Base-by-base conservation (phyloP, 2,113 vertebrate genomes). In the Halichoerus grypus region DNA sequence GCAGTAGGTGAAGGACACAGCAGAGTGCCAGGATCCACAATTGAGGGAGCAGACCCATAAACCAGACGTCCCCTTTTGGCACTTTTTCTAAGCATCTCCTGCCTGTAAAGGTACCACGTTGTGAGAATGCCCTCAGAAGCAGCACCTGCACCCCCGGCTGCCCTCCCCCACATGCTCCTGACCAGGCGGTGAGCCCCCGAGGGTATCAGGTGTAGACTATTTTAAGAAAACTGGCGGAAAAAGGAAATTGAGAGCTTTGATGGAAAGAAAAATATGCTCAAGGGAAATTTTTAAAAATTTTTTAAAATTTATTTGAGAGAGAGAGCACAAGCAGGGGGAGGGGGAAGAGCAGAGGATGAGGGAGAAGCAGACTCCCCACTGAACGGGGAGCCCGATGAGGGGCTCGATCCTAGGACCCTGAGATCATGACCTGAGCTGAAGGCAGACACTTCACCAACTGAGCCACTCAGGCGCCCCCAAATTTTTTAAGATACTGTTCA, bases 221-320 rank as follows among this genome's bases (percentile, higher is more conserved):
- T 89, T 88, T 83, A 81, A 80, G 88, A 80, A 92, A 79, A 67
- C 3, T 61, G 53, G 46, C 53, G 67, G 72, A 92, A 46, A 46
- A 79, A 46, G 53, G 59, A 82, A 79, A 65, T 33, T 2, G 39
- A 80, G 76, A 57, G 31, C 69, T 92, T 83, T 42, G 42, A 42
- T 42, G 26, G 63, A 55, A 88, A 88, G 22, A 84, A 55, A 93
- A 57, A 22, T 51, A 3, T 4, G 21, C 26, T 55, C 5, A 4
- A 31, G 39, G 36, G 63, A n/a, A 69, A 46, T 46, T 46, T 9
- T 8, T 8, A 46, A 46, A 46, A 46, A 9, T 8, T 46, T 46
- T 46, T 46, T 46, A 9, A 1, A 46, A 46, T 46, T 46, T 46
- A 46, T 46, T 46, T 46, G 46, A 46, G 46, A 46, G 42, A 46